Evolutionary conservation across 2,113 vertebrate genomes (phyloP).

Genomic region (Charina bottae): DNA sequence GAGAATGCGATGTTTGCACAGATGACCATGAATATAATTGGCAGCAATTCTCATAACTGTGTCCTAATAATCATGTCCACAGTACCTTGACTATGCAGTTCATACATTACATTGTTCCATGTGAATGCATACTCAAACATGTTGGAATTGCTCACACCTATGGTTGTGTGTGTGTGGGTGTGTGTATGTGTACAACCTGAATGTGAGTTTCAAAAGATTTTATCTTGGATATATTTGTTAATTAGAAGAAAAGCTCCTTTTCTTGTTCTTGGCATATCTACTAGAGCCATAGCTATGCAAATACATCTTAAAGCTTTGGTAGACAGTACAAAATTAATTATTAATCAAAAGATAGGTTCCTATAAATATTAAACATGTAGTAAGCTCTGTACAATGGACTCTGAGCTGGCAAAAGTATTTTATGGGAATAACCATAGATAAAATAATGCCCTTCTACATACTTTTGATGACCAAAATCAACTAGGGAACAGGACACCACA

Average conservation of each 20-base stretch:
- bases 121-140: background rate
- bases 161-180: background rate
- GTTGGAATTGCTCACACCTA: background rate
- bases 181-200: background rate
- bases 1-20: too few species aligned
- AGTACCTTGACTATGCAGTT: background rate
- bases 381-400: slow-evolving; percentile 7
- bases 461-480: background rate
- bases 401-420: background rate
- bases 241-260: background rate
- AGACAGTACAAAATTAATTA: background rate
- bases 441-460: background rate
- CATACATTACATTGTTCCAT: background rate
- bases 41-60: background rate
- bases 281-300: background rate
- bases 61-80: background rate
- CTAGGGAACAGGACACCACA: background rate
- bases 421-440: background rate
- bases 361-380: slow-evolving; percentile 7
- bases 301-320: background rate
- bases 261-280: background rate
- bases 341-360: background rate
- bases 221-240: slow-evolving; percentile 2
- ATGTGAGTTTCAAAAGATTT: background rate
- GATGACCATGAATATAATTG: background rate